A percentile compares a stretch with the other conserved stretches of the same genome.
These are phyloP conservation scores for Pteropus rufus DNA, from an alignment of 2,797 vertebrate genomes.

Conservation along the genomic window DNA sequence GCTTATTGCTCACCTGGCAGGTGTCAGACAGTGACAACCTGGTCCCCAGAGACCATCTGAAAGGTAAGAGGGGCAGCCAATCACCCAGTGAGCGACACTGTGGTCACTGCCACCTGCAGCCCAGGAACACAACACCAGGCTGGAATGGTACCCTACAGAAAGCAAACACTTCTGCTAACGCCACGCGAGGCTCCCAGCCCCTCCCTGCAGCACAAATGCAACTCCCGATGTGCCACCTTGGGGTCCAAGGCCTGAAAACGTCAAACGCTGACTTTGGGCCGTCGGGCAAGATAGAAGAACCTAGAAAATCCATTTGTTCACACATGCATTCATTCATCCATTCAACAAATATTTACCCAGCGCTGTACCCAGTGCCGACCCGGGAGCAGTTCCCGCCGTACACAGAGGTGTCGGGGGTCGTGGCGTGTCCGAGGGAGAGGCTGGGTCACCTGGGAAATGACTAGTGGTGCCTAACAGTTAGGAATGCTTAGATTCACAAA, in stretches of 20 bases:
- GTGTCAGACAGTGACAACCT: accelerated
- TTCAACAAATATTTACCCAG: accelerated
- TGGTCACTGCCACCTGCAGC: not conserved
- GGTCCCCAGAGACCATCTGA: not conserved
- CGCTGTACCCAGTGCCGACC: accelerated
- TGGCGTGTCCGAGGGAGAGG: accelerated
- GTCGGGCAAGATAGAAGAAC: not conserved
- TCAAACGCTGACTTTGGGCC: accelerated
- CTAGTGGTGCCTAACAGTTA: not conserved
- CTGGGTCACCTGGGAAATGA: not conserved
- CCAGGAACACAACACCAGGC: not conserved
- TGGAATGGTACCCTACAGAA: not conserved
- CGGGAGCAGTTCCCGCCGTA: accelerated
- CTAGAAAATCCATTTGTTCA: accelerated
- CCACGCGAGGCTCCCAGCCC: accelerated
- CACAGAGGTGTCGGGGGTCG: accelerated
- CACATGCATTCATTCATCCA: accelerated
- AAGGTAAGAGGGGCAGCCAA: not conserved
- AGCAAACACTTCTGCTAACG: accelerated
- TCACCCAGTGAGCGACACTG: too few relatives aligned
- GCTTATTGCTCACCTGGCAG: accelerated
- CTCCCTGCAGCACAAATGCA: accelerated
- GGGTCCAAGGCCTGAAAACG: not conserved
- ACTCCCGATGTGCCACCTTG: accelerated
- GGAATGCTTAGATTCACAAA: not conserved